Percentiles rank a stretch among this genome's conserved stretches.
phyloP scores from a whole-genome alignment of 64 coral and sea anemone species.

The Dendronephthya gigantea region DNA sequence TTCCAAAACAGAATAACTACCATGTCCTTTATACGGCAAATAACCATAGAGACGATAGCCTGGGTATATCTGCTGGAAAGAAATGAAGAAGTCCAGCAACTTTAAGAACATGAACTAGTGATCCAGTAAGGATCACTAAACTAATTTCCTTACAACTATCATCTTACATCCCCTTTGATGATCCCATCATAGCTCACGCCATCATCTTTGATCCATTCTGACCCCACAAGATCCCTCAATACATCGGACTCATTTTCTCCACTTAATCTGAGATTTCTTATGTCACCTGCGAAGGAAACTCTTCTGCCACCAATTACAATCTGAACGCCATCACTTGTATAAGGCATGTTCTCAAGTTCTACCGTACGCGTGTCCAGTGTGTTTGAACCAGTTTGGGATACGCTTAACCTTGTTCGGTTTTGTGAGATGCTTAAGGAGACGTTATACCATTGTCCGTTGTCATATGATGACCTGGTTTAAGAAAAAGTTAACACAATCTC shows the following conservation, averaged over 20 bases:
- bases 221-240: slow-evolving; percentile 14
- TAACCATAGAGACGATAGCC: slow-evolving; percentile 82
- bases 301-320: slow-evolving; percentile 44
- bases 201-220: neutral
- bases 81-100: neutral
- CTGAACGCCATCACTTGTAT: neutral
- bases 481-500: neutral
- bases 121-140: neutral
- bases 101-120: no score
- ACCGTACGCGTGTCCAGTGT: slow-evolving; percentile 14
- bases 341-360: neutral
- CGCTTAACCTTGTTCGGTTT: slow-evolving; percentile 32
- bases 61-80: slow-evolving; percentile 42
- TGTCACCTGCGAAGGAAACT: slow-evolving; percentile 55
- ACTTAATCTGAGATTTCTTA: slow-evolving; percentile 50
- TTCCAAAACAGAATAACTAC: slow-evolving; percentile 24
- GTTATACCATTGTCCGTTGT: slow-evolving; percentile 54
- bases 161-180: slow-evolving; percentile 46
- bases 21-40: slow-evolving; percentile 5
- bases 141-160: neutral
- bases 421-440: neutral
- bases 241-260: neutral
- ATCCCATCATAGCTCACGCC: slow-evolving; percentile 42
- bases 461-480: slow-evolving; percentile 37
- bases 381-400: slow-evolving; percentile 31